Evolutionary conservation across 2,113 vertebrate species (phyloP).

Genomic region (Lepus americanus): DNA sequence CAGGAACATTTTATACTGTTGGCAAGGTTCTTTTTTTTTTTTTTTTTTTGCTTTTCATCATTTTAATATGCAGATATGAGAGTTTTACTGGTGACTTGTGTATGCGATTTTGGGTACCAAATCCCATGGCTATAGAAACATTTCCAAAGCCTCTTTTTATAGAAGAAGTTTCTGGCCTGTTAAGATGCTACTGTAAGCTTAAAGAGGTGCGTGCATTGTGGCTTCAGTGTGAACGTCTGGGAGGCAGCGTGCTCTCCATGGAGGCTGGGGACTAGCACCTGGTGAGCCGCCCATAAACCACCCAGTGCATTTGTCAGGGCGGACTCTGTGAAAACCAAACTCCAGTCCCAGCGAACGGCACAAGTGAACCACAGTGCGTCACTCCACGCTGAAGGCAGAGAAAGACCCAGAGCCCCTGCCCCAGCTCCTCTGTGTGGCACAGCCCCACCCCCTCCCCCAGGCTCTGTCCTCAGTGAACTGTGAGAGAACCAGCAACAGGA

Average conservation of each 20-base stretch:
- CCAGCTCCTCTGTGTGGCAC: accelerated
- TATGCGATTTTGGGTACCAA: neutral
- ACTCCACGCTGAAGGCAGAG: neutral
- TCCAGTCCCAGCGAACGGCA: neutral
- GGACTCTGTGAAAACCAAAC: neutral
- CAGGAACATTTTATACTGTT: neutral
- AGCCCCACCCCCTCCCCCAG: no score
- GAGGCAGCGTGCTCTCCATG: accelerated
- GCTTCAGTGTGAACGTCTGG: neutral
- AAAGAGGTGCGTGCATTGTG: neutral
- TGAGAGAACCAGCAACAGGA: neutral
- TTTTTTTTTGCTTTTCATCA: no score
- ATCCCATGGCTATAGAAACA: neutral
- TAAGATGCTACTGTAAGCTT: neutral
- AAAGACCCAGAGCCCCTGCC: no score
- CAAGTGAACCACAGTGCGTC: accelerated
- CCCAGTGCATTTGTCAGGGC: neutral
- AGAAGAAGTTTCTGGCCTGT: neutral
- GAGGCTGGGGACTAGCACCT: accelerated
- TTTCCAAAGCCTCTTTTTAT: neutral
- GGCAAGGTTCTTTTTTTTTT: neutral
- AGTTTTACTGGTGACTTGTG: neutral
- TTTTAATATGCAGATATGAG: neutral
- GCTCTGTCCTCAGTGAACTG: neutral
- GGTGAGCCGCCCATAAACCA: neutral